Evolutionary conservation across 2,113 vertebrate genomes (phyloP), one percentile per base, ranked within the genome.

Genomic region (Macaca nemestrina): DNA sequence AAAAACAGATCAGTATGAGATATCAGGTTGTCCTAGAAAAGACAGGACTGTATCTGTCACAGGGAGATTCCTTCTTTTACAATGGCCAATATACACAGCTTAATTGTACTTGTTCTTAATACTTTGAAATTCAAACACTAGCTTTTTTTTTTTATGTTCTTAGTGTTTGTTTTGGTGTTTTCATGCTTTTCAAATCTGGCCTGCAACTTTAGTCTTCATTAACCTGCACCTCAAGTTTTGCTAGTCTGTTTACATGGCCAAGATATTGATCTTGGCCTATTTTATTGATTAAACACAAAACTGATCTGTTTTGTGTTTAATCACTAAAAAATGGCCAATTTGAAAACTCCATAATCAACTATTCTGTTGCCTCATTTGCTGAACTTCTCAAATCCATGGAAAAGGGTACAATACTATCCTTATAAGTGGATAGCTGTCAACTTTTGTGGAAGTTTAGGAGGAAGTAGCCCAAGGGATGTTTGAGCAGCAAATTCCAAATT

Each of bases 401-500:
- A 55, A 96, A 83, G 73, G 57, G 85, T 40, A 3, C 22, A 55
- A 32, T 27, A 30, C 30, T 23, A 76, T 55, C 38, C 79, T 79
- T 79, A 67, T 70, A 55, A 70, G 64, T 32, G 14, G 78, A 67
- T 20, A 78, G 52, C 95, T 92, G 13, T 72, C 61, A 35, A 23
- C 13, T 35, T 68, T 43, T 61, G 48, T 43, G 27, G 38, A 70
- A 14, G 85, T 88, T 93, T 38, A 72, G 70, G 92, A 90, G 72
- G 27, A 64, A 76, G 27, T 13, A 59, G 30, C 82, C 84, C n/a
- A 55, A 32, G 32, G 35, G 90, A 90, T 43, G 55, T 38, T 17
- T 72, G 50, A 97, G 40, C 61, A 55, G 68, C 14, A 90, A 80
- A 84, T 48, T 79, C 88, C 84, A 93, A 93, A 88, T 95, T 80